These are phyloP conservation scores for Eupithecia tripunctaria DNA, from an alignment of 2,888 invertebrate species.

Conservation along the genomic window DNA sequence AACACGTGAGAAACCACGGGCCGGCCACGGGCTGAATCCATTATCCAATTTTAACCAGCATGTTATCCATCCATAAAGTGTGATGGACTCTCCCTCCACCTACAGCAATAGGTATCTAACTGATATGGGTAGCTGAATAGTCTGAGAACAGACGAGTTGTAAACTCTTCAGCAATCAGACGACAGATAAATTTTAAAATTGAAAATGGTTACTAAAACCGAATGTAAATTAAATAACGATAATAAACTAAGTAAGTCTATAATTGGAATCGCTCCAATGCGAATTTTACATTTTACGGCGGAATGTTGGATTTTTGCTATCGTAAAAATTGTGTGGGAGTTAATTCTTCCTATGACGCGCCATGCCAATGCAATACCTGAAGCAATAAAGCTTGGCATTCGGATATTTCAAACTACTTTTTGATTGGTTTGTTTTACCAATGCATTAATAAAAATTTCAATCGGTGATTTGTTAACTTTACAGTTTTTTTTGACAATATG, in stretches of 20 bases:
- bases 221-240: slow-evolving; percentile 43
- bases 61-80: slow-evolving; percentile 37
- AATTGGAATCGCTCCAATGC: slow-evolving; percentile 39
- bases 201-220: slow-evolving; percentile 39
- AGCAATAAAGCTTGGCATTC: background rate
- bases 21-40: slow-evolving; percentile 23
- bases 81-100: slow-evolving; percentile 44
- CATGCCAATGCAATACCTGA: background rate
- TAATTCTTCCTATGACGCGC: background rate
- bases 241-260: slow-evolving; percentile 44
- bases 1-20: slow-evolving; percentile 35
- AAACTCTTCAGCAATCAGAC: slow-evolving; percentile 25
- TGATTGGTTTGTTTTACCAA: background rate
- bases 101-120: slow-evolving; percentile 10
- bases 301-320: slow-evolving; percentile 12
- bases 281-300: slow-evolving; percentile 31
- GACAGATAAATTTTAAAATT: slow-evolving; percentile 3
- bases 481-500: no score
- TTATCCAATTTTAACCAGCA: slow-evolving; percentile 42
- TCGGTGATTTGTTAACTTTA: background rate
- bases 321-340: slow-evolving; percentile 4
- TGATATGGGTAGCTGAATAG: slow-evolving; percentile 26
- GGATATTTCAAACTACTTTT: background rate
- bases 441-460: background rate
- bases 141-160: slow-evolving; percentile 32